phyloP scores from a whole-genome alignment of 2,888 invertebrate genomes.

The Adelognathus sp. region DNA sequence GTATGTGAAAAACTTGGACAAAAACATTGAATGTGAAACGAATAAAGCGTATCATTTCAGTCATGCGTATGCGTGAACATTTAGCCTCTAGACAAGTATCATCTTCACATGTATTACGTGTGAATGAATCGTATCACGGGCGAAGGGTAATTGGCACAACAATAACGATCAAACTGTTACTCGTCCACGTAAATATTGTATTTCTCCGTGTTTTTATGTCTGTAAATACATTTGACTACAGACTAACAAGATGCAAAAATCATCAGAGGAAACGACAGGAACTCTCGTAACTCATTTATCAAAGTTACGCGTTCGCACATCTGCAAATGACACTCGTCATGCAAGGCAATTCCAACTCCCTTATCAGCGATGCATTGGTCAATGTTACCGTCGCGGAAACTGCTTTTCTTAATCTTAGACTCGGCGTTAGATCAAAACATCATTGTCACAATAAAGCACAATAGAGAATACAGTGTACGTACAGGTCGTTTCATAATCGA shows the following conservation, averaged over 20 bases:
- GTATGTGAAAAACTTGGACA: neutral
- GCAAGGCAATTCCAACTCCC: neutral
- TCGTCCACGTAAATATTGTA: no score
- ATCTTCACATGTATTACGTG: neutral
- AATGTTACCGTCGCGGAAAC: neutral
- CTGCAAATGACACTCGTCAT: neutral
- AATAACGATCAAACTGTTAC: no score
- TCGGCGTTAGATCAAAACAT: neutral
- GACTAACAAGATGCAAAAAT: conserved; percentile 7
- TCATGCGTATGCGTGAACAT: neutral
- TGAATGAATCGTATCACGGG: no score
- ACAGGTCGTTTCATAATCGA: no score
- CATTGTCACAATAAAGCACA: neutral
- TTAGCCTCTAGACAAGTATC: neutral
- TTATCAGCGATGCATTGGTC: neutral
- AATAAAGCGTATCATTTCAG: conserved; percentile 6
- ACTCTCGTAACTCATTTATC: neutral
- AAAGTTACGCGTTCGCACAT: neutral
- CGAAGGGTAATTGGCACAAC: no score
- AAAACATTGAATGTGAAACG: no score
- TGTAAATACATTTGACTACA: no score
- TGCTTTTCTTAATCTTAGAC: neutral
- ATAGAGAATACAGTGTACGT: neutral
- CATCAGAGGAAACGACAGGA: neutral
- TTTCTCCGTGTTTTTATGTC: no score